These are phyloP conservation scores for Andrena haemorrhoa DNA, from an alignment of 2,888 invertebrate species.

Conservation along the genomic window DNA sequence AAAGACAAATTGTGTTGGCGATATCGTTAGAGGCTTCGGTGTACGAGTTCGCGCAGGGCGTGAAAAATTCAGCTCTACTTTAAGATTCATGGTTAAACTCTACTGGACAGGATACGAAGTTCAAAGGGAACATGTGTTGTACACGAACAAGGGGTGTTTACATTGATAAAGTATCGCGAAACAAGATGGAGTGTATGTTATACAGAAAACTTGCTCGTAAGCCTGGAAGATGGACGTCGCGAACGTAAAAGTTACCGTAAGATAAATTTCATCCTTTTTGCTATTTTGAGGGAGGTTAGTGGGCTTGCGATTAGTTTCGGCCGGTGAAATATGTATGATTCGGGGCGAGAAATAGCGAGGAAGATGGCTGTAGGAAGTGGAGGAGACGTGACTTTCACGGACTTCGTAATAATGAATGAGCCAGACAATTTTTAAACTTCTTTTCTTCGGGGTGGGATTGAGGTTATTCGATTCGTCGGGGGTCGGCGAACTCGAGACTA, in stretches of 20 bases:
- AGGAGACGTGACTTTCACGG: conserved; percentile 17
- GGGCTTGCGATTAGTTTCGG: conserved; percentile 10
- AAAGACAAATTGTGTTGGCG: background rate
- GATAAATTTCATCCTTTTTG: background rate
- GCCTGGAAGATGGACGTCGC: too few relatives aligned
- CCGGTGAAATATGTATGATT: conserved; percentile 27
- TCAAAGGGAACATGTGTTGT: too few relatives aligned
- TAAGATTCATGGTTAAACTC: too few relatives aligned
- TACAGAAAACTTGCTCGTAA: too few relatives aligned
- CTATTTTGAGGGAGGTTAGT: conserved; percentile 20
- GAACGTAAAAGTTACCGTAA: too few relatives aligned
- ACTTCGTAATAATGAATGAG: conserved; percentile 46
- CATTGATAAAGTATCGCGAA: too few relatives aligned
- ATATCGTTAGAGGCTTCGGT: too few relatives aligned
- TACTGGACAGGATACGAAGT: too few relatives aligned
- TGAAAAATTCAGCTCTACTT: too few relatives aligned
- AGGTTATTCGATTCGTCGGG: conserved; percentile 38
- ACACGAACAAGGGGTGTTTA: too few relatives aligned
- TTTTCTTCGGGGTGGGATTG: background rate
- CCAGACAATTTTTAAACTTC: conserved; percentile 39
- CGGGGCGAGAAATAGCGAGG: background rate
- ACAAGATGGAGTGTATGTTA: too few relatives aligned
- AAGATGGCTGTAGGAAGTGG: background rate
- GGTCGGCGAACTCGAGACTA: conserved; percentile 14
- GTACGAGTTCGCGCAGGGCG: too few relatives aligned